Percentiles rank a stretch among this genome's conserved stretches.
Evolutionary conservation across 2,888 invertebrate genomes (phyloP).

Genomic region (Petrophora chlorosata): DNA sequence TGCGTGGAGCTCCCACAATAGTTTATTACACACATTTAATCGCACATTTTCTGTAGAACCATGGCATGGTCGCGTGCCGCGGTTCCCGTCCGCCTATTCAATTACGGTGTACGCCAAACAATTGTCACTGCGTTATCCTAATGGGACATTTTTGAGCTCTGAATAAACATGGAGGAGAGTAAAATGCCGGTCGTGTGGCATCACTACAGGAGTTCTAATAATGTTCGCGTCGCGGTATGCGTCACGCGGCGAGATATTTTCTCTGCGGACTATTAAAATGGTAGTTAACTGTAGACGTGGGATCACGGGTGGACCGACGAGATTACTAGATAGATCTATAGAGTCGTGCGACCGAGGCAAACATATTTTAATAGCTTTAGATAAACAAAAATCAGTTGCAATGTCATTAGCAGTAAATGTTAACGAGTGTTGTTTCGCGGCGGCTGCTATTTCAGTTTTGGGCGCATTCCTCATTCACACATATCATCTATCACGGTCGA

Average conservation of each 20-base stretch:
- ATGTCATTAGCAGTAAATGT: conserved; percentile 65
- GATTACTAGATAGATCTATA: neutral
- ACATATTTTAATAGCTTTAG: conserved; percentile 49
- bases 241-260: conserved; percentile 53
- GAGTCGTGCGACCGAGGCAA: conserved; percentile 42
- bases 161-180: conserved; percentile 68
- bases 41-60: conserved; percentile 58
- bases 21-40: conserved; percentile 71
- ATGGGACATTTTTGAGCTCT: conserved; percentile 73
- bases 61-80: conserved; percentile 68
- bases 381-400: conserved; percentile 50
- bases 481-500: conserved; percentile 70
- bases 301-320: conserved; percentile 37
- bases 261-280: conserved; percentile 63
- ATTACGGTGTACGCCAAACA: conserved; percentile 69
- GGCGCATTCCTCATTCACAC: conserved; percentile 57
- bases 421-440: conserved; percentile 52
- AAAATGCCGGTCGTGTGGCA: conserved; percentile 74
- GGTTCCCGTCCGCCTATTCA: conserved; percentile 77
- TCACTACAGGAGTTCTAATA: conserved; percentile 75
- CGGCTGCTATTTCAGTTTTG: conserved; percentile 65
- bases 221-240: conserved; percentile 56
- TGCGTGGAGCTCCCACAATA: conserved; percentile 59
- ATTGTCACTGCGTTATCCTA: conserved; percentile 75
- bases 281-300: conserved; percentile 55